Evolutionary conservation across 2,888 invertebrate genomes (phyloP), one percentile per base, ranked within the genome.

Genomic region (Galerucella calmariensis): DNA sequence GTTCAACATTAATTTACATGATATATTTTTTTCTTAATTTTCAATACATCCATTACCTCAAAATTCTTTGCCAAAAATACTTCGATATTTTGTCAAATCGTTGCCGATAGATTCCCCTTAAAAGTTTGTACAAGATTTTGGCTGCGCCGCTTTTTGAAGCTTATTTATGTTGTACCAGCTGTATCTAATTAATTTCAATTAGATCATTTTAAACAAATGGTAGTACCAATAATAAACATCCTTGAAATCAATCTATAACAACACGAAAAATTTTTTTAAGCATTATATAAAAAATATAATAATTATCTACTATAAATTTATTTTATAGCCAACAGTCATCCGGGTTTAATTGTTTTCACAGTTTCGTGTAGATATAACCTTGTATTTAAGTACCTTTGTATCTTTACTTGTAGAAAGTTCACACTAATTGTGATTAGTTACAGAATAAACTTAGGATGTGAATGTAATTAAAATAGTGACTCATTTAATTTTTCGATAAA

Each of bases 301-400:
- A 12, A 48, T 48, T 12, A 46, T 3, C 4, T 12, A 48, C 14
- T 48, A 14, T 48, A 9, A 41, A 41, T 41, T 41, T 41, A 41
- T 41, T 41, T 8, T 48, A 46, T 46, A 48, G 48, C 48, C 2
- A 48, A 48, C 53, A 53, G n/a, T 5, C 53, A 53, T 53, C 53
- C 53, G 53, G 53, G 53, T 53, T 53, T 8, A n/a, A 12, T 53
- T 53, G n/a, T 53, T 53, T 53, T 53, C 53, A n/a, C 1, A 53
- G 53, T 53, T 53, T 53, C 14, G n/a, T n/a, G n/a, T 53, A 53
- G 8, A n/a, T 2, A 53, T 53, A 53, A 53, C 53, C 53, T 53
- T 53, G 53, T 12, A 16, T 14, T 53, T 53, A 53, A 53, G n/a
- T 53, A 53, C 53, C n/a, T 53, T 53, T 53, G 53, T 53, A 53